A percentile compares a stretch with the other conserved stretches of the same genome.
phyloP scores from a whole-genome alignment of 2,888 invertebrate species.

The Eupithecia insigniata region DNA sequence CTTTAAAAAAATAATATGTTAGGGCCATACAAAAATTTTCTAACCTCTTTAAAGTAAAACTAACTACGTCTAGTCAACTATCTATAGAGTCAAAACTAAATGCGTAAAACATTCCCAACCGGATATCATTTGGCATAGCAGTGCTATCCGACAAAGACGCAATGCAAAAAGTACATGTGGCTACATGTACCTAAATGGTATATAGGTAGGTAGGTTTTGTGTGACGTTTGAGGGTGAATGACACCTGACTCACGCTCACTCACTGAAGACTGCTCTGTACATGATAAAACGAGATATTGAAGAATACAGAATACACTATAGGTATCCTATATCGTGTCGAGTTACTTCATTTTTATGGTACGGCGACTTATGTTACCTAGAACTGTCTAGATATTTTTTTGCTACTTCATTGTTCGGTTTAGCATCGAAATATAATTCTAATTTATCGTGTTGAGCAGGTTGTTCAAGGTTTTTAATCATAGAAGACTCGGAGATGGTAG shows the following conservation, averaged over 20 bases:
- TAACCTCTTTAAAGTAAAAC: no score
- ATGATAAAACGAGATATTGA: constrained; percentile 57
- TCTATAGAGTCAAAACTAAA: background rate
- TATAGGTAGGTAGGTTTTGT: constrained; percentile 58
- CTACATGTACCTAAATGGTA: constrained; percentile 8
- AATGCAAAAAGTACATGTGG: constrained; percentile 34
- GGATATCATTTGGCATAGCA: constrained; percentile 14
- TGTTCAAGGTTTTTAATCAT: background rate
- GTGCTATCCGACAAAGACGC: constrained; percentile 25
- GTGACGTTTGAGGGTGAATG: constrained; percentile 73
- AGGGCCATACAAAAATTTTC: no score
- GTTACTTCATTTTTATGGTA: constrained; percentile 1
- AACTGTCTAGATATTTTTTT: constrained; percentile 1
- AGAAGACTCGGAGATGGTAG: background rate
- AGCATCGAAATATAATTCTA: background rate
- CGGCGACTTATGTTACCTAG: background rate
- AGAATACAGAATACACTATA: constrained; percentile 12
- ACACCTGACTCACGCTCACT: constrained; percentile 78
- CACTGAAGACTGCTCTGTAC: constrained; percentile 63
- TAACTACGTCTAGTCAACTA: background rate
- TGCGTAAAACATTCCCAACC: constrained; percentile 11
- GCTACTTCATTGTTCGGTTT: background rate
- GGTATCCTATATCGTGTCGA: constrained; percentile 1
- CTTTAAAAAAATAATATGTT: no score
- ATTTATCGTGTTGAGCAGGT: background rate